phyloP scores from a whole-genome alignment of 2,888 invertebrate genomes.

The Pyrrhosoma nymphula region DNA sequence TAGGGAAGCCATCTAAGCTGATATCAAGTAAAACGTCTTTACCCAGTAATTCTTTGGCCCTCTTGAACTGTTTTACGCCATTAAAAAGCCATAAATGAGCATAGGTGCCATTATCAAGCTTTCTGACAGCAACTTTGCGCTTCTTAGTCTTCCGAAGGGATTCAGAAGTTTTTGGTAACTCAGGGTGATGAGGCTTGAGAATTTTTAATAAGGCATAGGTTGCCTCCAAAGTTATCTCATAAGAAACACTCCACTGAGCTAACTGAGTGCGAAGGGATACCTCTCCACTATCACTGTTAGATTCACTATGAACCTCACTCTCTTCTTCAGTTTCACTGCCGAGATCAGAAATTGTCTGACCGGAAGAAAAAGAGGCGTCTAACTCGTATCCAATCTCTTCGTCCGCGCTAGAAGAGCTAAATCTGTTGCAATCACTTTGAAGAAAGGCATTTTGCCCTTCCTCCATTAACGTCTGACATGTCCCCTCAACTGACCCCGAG shows the following conservation, averaged over 20 bases:
- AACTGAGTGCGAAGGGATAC: conserved; percentile 13
- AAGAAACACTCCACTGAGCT: background rate
- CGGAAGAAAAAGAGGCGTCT: too few species aligned
- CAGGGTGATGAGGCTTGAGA: background rate
- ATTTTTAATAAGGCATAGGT: background rate
- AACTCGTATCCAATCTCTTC: too few species aligned
- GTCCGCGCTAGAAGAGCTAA: too few species aligned
- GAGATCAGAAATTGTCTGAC: too few species aligned
- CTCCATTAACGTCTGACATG: too few species aligned
- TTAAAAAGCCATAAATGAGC: background rate
- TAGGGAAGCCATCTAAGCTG: background rate
- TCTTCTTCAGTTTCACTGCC: conserved; percentile 1
- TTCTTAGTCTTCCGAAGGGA: conserved; percentile 1
- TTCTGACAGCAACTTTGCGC: background rate
- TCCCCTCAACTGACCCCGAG: too few species aligned
- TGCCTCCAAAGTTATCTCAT: too few species aligned
- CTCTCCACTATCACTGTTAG: background rate
- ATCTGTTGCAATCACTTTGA: too few species aligned
- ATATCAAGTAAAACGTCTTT: background rate
- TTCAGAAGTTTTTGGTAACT: conserved; percentile 3
- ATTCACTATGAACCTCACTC: background rate
- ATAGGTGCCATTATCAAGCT: conserved; percentile 3
- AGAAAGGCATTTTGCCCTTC: too few species aligned
- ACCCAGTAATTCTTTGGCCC: background rate
- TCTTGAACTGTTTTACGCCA: background rate